Evolutionary conservation across 1,140 invertebrate species (phyloP), one percentile per base, ranked within the genome.

Genomic region (Brachystomella parvula): DNA sequence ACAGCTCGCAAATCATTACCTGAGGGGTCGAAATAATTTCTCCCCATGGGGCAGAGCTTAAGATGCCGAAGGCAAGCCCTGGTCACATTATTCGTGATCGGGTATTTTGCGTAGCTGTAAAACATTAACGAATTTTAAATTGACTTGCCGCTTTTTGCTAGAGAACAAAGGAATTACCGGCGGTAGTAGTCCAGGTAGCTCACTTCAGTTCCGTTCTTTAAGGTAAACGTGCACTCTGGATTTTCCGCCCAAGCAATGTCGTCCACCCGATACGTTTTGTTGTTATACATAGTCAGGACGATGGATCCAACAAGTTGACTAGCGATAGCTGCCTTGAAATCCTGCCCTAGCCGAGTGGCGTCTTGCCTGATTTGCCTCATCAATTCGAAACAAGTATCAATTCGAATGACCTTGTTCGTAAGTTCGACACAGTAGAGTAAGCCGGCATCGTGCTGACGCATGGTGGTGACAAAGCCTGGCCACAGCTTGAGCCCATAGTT

Each of bases 391-490:
- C 33, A n/a, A 15, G 78, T 56, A 17, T 69, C 64, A 15, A 47
- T 47, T 2, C 64, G 47, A 24, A 69, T 61, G 24, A 69, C 67
- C 33, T 69, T 69, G 47, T 69, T 63, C 3, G 59, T 61, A 1
- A 62, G 53, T 63, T 69, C 63, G 1, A 82, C 79, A 49, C 85
- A 85, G 80, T 92, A 79, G 0, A 92, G 74, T 2, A 92, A 81
- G 15, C 82, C 75, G 0, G 78, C 74, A 75, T 92, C 89, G 74
- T 89, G 85, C 71, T 90, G 87, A 19, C 88, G 81, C 44, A 92
- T 90, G 0, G 87, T 85, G 0, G 89, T 90, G n/a, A 85, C 65
- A 75, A 76, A 89, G 0, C 89, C 89, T 0, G 89, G 88, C 88
- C 87, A 90, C 0, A 86, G 33, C 73, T 85, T 80, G 24, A 91